Conservation (phyloP, 2,113 vertebrate species). For the Zapornia atra region DNA sequence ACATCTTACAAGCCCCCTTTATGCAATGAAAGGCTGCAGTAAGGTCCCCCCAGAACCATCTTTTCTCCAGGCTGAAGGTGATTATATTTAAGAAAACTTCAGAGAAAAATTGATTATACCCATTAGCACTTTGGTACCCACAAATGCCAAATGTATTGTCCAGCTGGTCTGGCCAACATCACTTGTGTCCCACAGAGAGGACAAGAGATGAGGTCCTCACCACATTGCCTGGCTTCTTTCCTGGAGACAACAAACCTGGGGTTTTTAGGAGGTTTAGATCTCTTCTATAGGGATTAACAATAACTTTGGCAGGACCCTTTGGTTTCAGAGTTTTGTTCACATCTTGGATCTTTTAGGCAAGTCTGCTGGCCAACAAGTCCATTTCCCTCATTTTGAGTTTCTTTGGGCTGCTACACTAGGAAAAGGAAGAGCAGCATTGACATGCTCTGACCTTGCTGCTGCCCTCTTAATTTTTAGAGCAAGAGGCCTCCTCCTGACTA, state of each 20-base stretch:
- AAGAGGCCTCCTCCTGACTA: not conserved
- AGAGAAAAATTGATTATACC: not conserved
- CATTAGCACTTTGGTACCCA: not conserved
- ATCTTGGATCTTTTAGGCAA: not conserved
- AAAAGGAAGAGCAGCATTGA: fast-evolving
- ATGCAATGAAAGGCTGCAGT: fast-evolving
- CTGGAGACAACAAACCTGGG: not conserved
- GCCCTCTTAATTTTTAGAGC: not conserved
- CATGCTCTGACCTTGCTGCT: not conserved
- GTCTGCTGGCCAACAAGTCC: not conserved
- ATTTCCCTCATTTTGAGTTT: not conserved
- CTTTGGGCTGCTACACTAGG: not conserved
- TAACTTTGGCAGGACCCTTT: not conserved
- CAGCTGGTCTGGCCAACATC: not conserved
- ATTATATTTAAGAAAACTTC: not conserved
- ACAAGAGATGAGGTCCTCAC: not conserved
- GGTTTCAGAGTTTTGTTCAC: not conserved
- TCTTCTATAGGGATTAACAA: not conserved
- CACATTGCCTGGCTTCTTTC: not conserved
- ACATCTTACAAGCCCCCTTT: too few species aligned
- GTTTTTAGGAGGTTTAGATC: not conserved
- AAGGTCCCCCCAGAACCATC: not conserved
- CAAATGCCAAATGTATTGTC: not conserved
- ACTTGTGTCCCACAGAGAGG: not conserved
- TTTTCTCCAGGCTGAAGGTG: not conserved